A percentile compares a stretch with the other conserved stretches of the same genome.
Conservation (phyloP, 2,888 invertebrate species). For the Chrysodeixis includens region DNA sequence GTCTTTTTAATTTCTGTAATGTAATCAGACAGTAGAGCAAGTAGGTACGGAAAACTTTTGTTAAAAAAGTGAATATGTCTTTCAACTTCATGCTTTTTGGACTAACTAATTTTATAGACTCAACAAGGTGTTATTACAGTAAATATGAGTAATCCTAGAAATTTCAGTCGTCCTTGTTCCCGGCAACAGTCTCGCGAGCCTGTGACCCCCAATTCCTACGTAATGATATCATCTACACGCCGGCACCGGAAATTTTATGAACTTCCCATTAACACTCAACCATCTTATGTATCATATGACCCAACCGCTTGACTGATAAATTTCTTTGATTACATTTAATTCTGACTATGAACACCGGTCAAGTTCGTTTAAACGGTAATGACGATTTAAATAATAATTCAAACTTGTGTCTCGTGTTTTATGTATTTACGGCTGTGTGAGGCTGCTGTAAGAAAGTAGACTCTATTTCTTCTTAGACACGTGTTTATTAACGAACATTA, state of each 20-base stretch:
- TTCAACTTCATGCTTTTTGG: not conserved
- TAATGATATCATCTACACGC: conserved; percentile 64
- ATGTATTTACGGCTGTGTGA: not conserved
- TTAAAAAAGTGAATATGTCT: not conserved
- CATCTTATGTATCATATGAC: conserved; percentile 46
- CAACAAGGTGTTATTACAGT: not conserved
- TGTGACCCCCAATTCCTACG: conserved; percentile 58
- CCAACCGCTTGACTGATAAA: conserved; percentile 36
- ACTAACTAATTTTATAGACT: too few species aligned
- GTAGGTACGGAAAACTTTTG: not conserved
- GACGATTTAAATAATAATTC: not conserved
- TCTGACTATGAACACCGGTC: conserved; percentile 15
- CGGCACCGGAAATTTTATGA: conserved; percentile 65
- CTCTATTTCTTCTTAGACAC: not conserved
- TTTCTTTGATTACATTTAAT: conserved; percentile 38
- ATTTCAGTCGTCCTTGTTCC: conserved; percentile 50
- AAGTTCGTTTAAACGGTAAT: conserved; percentile 16
- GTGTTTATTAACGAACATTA: conserved; percentile 2
- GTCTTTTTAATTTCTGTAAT: not conserved
- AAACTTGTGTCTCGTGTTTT: not conserved
- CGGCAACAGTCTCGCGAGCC: conserved; percentile 40
- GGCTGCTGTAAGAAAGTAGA: not conserved
- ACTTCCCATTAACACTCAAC: conserved; percentile 65
- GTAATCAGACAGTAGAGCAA: not conserved
- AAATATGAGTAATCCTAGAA: conserved; percentile 9